phyloP scores from a whole-genome alignment of 2,888 invertebrate species.

The Temnothorax rugatulus region DNA sequence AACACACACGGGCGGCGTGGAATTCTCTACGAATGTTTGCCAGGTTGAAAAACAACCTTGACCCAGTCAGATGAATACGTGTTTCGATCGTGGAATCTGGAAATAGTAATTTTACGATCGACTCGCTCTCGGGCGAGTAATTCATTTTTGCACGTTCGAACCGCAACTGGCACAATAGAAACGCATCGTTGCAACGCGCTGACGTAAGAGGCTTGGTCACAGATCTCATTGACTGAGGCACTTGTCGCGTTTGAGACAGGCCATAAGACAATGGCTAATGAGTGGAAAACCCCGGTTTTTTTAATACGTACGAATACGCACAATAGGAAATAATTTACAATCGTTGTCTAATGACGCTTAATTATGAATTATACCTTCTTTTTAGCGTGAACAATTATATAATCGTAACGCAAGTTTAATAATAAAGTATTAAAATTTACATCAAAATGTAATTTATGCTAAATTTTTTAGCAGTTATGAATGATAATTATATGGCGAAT shows the following conservation, averaged over 20 bases:
- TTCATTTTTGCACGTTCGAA: slow-evolving; percentile 37
- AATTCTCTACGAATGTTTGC: slow-evolving; percentile 44
- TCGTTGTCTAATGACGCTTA: background rate
- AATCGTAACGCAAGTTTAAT: slow-evolving; percentile 7
- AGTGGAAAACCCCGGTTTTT: background rate
- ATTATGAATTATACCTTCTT: background rate
- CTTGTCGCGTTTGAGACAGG: background rate
- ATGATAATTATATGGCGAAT: background rate
- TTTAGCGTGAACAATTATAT: background rate
- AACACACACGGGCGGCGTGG: background rate
- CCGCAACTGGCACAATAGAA: slow-evolving; percentile 51
- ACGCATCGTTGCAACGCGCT: slow-evolving; percentile 45
- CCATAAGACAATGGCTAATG: background rate
- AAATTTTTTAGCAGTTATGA: background rate
- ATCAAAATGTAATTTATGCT: background rate
- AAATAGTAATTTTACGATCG: slow-evolving; percentile 56
- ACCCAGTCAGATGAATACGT: slow-evolving; percentile 68
- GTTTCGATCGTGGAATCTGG: slow-evolving; percentile 34
- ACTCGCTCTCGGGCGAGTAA: background rate
- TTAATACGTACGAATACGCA: background rate
- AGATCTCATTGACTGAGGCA: slow-evolving; percentile 22
- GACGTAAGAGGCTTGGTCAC: slow-evolving; percentile 59
- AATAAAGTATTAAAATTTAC: background rate
- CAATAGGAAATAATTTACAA: background rate
- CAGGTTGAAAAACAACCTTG: slow-evolving; percentile 76